phyloP scores from a whole-genome alignment of 2,888 invertebrate genomes.

The Uloborus plumipes region DNA sequence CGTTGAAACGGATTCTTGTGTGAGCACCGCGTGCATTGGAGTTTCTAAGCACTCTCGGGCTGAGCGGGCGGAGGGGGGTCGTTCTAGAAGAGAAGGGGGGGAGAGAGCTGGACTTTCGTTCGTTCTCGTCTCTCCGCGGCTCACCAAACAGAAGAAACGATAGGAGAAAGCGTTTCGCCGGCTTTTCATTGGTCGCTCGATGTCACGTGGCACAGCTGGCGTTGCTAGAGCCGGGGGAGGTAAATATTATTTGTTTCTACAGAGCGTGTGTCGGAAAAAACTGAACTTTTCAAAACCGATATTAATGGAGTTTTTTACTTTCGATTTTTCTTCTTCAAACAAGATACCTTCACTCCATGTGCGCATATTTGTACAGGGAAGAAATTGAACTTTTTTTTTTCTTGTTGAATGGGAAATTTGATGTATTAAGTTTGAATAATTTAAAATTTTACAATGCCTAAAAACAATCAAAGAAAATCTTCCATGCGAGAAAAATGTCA shows the following conservation, averaged over 20 bases:
- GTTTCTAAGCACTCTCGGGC: conserved; percentile 25
- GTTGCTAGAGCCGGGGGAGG: conserved; percentile 24
- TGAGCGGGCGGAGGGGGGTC: conserved; percentile 12
- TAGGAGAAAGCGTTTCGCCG: conserved; percentile 46
- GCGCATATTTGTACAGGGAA: too few species aligned
- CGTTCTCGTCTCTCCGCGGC: conserved; percentile 35
- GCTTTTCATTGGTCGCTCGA: conserved; percentile 31
- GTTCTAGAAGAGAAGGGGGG: neutral
- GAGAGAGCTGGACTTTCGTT: conserved; percentile 47
- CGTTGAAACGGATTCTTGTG: conserved; percentile 42
- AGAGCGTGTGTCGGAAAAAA: conserved; percentile 18
- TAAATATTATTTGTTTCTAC: conserved; percentile 47
- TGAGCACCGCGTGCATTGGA: conserved; percentile 45
- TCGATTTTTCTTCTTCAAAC: too few species aligned
- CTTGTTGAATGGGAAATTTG: too few species aligned
- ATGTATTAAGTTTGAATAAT: too few species aligned
- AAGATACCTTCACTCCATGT: too few species aligned
- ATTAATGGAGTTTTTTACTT: too few species aligned
- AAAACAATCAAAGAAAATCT: too few species aligned
- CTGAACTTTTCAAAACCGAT: too few species aligned
- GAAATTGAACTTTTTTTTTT: too few species aligned
- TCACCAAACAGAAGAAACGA: conserved; percentile 60
- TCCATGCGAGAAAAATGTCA: too few species aligned
- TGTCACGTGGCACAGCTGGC: conserved; percentile 57
- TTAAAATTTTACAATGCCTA: too few species aligned